Evolutionary conservation across 2,888 invertebrate genomes (phyloP).

Genomic region (Chrysolina americana): DNA sequence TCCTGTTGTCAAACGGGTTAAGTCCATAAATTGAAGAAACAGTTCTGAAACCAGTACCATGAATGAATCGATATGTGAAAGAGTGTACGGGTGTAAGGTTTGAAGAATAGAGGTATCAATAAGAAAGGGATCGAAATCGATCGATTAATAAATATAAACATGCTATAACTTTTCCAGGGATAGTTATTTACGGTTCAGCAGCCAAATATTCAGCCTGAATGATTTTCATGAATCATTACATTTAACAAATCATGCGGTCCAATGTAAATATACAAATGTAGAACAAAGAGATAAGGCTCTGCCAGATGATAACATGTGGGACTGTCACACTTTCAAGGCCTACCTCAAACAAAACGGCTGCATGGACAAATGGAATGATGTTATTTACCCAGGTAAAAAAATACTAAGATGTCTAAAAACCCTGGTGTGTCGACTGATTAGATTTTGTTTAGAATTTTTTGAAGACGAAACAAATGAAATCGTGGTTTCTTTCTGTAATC

Average conservation of each 20-base stretch:
- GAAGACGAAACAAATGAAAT: no score
- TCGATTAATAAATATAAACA: neutral
- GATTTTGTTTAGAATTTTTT: no score
- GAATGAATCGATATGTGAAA: no score
- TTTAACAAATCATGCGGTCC: slow-evolving; percentile 94
- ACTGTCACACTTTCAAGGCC: slow-evolving; percentile 83
- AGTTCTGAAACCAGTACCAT: no score
- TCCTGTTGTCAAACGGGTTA: no score
- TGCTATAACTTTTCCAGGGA: slow-evolving; percentile 74
- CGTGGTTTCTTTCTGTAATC: no score
- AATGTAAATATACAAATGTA: slow-evolving; percentile 85
- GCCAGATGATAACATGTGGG: slow-evolving; percentile 97
- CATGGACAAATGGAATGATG: slow-evolving; percentile 84
- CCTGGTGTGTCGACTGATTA: no score
- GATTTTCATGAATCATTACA: slow-evolving; percentile 95
- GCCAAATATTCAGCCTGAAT: slow-evolving; percentile 87
- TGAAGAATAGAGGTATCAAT: no score
- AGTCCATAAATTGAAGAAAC: no score
- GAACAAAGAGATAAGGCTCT: slow-evolving; percentile 81
- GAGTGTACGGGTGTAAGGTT: no score
- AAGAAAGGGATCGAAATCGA: neutral
- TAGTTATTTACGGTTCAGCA: slow-evolving; percentile 93
- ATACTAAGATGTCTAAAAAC: no score
- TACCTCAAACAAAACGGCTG: slow-evolving; percentile 80
- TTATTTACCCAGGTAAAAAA: slow-evolving; percentile 88